Conservation (phyloP, 1,140 invertebrate genomes). For the Neodiprion lecontei region DNA sequence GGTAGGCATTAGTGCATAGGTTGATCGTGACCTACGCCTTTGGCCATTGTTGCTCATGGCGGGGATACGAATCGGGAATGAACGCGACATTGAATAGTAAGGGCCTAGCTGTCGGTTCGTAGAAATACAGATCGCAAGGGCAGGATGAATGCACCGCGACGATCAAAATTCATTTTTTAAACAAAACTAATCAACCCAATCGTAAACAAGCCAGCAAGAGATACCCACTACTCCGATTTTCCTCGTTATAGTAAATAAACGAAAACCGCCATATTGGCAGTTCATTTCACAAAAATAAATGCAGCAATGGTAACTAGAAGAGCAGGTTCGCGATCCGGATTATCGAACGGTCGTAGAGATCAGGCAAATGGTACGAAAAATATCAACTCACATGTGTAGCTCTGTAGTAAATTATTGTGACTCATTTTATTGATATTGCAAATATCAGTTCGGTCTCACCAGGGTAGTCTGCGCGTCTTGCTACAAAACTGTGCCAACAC, state of each 20-base stretch:
- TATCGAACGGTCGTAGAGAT: background rate
- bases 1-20: too few species aligned
- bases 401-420: constrained; percentile 41
- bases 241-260: constrained; percentile 49
- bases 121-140: background rate
- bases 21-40: background rate
- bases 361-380: constrained; percentile 3
- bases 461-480: too few species aligned
- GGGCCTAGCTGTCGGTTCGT: background rate
- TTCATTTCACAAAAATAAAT: constrained; percentile 39
- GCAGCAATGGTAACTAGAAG: constrained; percentile 10
- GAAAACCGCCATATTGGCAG: constrained; percentile 53
- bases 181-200: constrained; percentile 16
- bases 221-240: constrained; percentile 38
- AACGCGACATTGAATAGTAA: background rate
- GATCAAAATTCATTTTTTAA: constrained; percentile 6
- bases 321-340: constrained; percentile 13
- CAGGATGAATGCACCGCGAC: background rate
- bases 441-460: too few species aligned
- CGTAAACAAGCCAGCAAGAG: constrained; percentile 27
- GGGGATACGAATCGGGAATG: background rate
- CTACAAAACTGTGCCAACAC: too few species aligned
- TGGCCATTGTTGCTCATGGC: background rate
- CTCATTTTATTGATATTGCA: constrained; percentile 31
- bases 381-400: constrained; percentile 44